Percentiles rank a stretch among this genome's conserved stretches.
Evolutionary conservation across 2,113 vertebrate genomes (phyloP).

Genomic region (Merops nubicus): DNA sequence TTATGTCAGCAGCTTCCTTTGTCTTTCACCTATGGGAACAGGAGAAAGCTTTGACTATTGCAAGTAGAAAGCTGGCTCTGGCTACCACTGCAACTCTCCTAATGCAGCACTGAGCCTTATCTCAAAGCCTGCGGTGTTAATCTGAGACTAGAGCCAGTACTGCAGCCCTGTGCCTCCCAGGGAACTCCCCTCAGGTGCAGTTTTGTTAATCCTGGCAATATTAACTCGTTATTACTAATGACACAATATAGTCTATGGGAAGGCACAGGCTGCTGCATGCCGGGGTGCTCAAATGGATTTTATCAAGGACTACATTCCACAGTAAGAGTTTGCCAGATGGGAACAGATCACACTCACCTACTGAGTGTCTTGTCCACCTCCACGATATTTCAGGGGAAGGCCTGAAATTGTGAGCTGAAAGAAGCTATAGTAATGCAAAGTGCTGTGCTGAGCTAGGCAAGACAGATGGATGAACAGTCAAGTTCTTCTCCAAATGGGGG

Average conservation of each 20-base stretch:
- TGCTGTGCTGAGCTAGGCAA: not conserved
- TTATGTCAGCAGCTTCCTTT: not conserved
- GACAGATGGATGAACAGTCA: not conserved
- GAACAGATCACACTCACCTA: not conserved
- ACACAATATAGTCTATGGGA: not conserved
- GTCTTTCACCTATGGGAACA: not conserved
- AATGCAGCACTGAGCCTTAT: not conserved
- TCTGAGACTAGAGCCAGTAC: not conserved
- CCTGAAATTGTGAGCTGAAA: not conserved
- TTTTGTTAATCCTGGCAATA: not conserved
- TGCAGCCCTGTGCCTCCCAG: not conserved
- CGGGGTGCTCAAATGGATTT: not conserved
- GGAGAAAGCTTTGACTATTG: not conserved
- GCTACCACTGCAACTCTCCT: not conserved
- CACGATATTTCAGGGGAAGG: not conserved
- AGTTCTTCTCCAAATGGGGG: not conserved
- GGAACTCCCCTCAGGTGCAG: not conserved
- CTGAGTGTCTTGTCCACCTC: not conserved
- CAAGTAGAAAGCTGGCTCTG: not conserved
- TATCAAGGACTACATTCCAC: not conserved
- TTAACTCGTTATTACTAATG: not conserved
- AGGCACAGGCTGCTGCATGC: not conserved
- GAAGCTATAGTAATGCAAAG: not conserved
- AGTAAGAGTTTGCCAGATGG: not conserved
- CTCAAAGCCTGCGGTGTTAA: not conserved